phyloP scores from a whole-genome alignment of 92 coral and sea anemone species.

The Porites evermanni region DNA sequence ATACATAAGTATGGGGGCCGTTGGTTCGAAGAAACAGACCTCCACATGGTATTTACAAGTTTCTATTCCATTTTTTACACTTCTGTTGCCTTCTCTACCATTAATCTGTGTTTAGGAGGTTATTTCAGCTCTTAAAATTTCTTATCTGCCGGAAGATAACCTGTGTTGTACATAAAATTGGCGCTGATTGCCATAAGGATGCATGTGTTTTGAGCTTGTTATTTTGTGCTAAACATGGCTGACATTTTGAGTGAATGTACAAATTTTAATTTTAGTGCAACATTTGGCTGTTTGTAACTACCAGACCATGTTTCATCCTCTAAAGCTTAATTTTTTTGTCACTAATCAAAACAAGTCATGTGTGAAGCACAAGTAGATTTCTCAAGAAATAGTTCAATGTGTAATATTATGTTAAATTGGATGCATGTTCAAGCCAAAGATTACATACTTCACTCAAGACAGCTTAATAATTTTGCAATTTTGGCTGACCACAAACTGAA shows the following conservation, averaged over 20 bases:
- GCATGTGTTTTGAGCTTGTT: conserved; percentile 9
- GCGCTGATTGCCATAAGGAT: not conserved
- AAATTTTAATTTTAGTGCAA: not conserved
- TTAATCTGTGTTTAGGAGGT: not conserved
- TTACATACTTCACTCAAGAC: conserved; percentile 8
- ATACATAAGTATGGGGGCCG: conserved; percentile 73
- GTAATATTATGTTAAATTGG: conserved; percentile 56
- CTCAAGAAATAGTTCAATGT: conserved; percentile 47
- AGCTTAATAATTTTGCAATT: too few relatives aligned
- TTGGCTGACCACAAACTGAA: not conserved
- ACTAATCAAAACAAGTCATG: conserved; percentile 13
- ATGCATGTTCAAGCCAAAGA: conserved; percentile 31
- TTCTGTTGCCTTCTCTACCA: not conserved
- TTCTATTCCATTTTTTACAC: conserved; percentile 4
- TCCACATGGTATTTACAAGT: conserved; percentile 66
- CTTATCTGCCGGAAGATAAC: not conserved
- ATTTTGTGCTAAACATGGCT: conserved; percentile 30
- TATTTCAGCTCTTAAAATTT: not conserved
- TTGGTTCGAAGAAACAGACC: conserved; percentile 72
- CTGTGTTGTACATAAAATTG: not conserved
- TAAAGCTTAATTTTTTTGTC: not conserved
- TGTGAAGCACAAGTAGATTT: conserved; percentile 18
- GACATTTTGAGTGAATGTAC: conserved; percentile 10
- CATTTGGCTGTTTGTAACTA: not conserved
- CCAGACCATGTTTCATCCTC: not conserved